Percentiles rank a stretch among this genome's conserved stretches.
These are phyloP conservation scores for Porites lobata DNA, from an alignment of 92 coral and sea anemone genomes.

Conservation along the genomic window DNA sequence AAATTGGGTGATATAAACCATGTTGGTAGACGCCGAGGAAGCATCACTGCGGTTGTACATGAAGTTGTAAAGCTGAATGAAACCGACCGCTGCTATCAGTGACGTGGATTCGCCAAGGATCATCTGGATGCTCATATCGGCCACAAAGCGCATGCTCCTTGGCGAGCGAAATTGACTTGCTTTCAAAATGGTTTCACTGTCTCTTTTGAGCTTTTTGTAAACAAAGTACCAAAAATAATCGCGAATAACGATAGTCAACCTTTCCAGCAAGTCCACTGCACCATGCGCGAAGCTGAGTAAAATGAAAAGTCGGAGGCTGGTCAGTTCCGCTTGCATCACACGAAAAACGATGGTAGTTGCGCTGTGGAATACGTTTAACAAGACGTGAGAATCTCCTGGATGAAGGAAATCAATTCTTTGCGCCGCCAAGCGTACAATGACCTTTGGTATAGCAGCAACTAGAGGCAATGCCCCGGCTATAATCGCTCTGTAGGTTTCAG, in stretches of 20 bases:
- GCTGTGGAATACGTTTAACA: constrained; percentile 43
- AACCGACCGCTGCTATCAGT: constrained; percentile 66
- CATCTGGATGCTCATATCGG: constrained; percentile 1
- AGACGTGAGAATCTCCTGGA: constrained; percentile 58
- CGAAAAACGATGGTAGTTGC: constrained; percentile 63
- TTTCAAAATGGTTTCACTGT: not conserved
- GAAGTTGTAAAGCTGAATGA: constrained; percentile 56
- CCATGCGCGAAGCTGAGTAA: constrained; percentile 71
- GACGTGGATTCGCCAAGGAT: constrained; percentile 31
- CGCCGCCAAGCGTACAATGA: constrained; percentile 57
- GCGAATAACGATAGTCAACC: constrained; percentile 67
- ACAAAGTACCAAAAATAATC: constrained; percentile 74
- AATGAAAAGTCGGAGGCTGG: constrained; percentile 46
- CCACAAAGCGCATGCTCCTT: constrained; percentile 75
- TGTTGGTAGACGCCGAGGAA: not conserved
- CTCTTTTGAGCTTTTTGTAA: constrained; percentile 38
- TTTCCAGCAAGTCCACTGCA: constrained; percentile 55
- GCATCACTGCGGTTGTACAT: not conserved
- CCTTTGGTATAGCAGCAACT: constrained; percentile 56
- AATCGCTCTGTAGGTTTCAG: not conserved
- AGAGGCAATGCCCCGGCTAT: constrained; percentile 38
- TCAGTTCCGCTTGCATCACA: constrained; percentile 80
- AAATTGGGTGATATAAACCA: constrained; percentile 21
- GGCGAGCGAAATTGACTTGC: constrained; percentile 53
- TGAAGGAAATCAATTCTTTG: constrained; percentile 61